Percentiles rank a stretch among this genome's conserved stretches.
phyloP scores from a whole-genome alignment of 2,888 invertebrate species.

The Hemithea aestivaria region DNA sequence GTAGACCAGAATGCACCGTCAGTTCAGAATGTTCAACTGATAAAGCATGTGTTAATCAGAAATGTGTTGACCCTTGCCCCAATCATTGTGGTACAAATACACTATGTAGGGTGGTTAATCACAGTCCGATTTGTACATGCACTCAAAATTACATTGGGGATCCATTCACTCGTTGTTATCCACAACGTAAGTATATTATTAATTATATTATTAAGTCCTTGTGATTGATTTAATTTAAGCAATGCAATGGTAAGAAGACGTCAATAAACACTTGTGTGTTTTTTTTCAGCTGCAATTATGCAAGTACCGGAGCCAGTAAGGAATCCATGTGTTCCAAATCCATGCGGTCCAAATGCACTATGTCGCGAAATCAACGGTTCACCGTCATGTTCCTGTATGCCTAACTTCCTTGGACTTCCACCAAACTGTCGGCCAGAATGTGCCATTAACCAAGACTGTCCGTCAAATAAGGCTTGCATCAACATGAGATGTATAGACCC shows the following conservation, averaged over 20 bases:
- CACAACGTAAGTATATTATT: conserved; percentile 58
- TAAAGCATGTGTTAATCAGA: conserved; percentile 86
- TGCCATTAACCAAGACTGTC: conserved; percentile 85
- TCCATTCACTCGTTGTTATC: conserved; percentile 83
- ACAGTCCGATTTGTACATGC: conserved; percentile 89
- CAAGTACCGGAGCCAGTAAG: conserved; percentile 51
- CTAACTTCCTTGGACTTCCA: conserved; percentile 83
- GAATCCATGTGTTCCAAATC: conserved; percentile 84
- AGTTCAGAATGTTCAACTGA: conserved; percentile 87
- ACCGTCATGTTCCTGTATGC: conserved; percentile 83
- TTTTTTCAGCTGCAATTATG: conserved; percentile 38
- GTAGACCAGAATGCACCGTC: conserved; percentile 88
- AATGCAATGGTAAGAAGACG: too few species aligned
- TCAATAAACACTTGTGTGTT: conserved; percentile 5
- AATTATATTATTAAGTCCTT: neutral
- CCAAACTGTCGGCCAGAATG: conserved; percentile 87
- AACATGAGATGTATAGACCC: conserved; percentile 85
- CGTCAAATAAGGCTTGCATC: conserved; percentile 85
- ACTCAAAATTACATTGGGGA: conserved; percentile 80
- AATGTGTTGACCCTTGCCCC: conserved; percentile 88
- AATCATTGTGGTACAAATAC: conserved; percentile 84
- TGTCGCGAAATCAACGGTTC: conserved; percentile 80
- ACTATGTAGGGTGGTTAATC: conserved; percentile 86
- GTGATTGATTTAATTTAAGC: too few species aligned
- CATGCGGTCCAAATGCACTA: conserved; percentile 83